A percentile compares a stretch with the other conserved stretches of the same genome.
Evolutionary conservation across 2,888 invertebrate species (phyloP).

Genomic region (Erpobdella octoculata): DNA sequence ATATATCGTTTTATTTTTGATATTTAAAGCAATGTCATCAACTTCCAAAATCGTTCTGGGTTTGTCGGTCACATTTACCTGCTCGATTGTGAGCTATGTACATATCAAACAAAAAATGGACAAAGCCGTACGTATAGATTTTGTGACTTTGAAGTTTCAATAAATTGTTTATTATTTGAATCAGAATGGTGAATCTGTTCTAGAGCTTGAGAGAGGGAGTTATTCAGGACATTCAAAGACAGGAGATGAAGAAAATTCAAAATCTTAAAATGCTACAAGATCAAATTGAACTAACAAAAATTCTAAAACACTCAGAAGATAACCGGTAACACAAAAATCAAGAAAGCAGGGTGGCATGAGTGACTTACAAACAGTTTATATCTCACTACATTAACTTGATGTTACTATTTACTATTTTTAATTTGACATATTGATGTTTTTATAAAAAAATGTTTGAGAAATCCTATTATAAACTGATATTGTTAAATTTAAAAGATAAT

Average conservation of each 20-base stretch:
- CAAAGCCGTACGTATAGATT: slow-evolving; percentile 15
- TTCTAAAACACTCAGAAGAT: slow-evolving; percentile 18
- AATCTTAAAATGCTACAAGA: slow-evolving; percentile 33
- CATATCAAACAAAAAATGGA: slow-evolving; percentile 28
- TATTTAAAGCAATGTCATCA: slow-evolving; percentile 29
- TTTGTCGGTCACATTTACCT: slow-evolving; percentile 24
- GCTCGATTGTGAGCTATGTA: slow-evolving; percentile 28
- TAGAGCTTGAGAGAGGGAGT: slow-evolving; percentile 34
- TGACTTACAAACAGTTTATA: too few relatives aligned
- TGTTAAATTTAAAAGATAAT: too few relatives aligned
- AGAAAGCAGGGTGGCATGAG: too few relatives aligned
- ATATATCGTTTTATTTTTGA: too few relatives aligned
- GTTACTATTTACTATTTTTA: too few relatives aligned
- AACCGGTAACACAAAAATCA: too few relatives aligned
- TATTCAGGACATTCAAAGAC: slow-evolving; percentile 32
- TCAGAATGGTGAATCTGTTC: not conserved
- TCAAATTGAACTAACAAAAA: slow-evolving; percentile 32
- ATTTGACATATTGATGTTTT: too few relatives aligned
- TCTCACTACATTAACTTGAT: too few relatives aligned
- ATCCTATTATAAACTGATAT: too few relatives aligned
- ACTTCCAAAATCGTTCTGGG: slow-evolving; percentile 28
- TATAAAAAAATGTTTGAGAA: too few relatives aligned
- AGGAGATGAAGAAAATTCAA: slow-evolving; percentile 34
- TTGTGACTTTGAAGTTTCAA: not conserved
- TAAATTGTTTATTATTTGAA: slow-evolving; percentile 10